These are phyloP conservation scores for Leuctra nigra DNA, from an alignment of 2,888 invertebrate genomes.

Conservation along the genomic window DNA sequence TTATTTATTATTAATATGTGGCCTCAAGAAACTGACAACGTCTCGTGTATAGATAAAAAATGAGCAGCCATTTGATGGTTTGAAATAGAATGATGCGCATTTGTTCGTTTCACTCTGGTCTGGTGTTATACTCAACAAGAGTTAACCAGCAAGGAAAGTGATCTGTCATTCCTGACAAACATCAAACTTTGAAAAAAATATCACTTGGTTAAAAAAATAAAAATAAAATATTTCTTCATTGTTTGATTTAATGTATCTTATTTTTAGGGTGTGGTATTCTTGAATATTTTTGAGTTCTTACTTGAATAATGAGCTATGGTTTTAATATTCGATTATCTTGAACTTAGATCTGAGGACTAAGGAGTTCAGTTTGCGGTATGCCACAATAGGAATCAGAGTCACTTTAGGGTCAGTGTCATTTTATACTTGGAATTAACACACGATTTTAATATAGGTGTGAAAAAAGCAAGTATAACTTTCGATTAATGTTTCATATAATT, in stretches of 20 bases:
- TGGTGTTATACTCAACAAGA: too few species aligned
- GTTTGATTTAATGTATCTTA: constrained; percentile 7
- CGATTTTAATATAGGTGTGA: too few species aligned
- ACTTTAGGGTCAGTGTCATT: too few species aligned
- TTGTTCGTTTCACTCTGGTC: too few species aligned
- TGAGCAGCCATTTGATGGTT: constrained; percentile 10
- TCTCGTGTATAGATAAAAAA: constrained; percentile 11
- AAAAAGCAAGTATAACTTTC: too few species aligned
- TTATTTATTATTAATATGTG: constrained; percentile 13
- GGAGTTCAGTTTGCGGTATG: too few species aligned
- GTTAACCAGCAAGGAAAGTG: constrained; percentile 8
- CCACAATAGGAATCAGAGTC: too few species aligned
- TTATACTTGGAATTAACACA: too few species aligned
- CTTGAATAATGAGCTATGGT: too few species aligned
- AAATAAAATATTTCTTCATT: constrained; percentile 10
- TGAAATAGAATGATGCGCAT: constrained; percentile 13
- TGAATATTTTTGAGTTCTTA: constrained; percentile 10
- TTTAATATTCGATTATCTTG: too few species aligned
- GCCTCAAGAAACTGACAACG: constrained; percentile 8
- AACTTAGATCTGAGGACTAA: too few species aligned
- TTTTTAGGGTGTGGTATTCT: constrained; percentile 10
- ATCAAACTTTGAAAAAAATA: constrained; percentile 11
- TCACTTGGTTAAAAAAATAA: constrained; percentile 7
- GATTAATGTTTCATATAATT: too few species aligned
- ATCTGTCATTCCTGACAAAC: constrained; percentile 12